Evolutionary conservation across 1,140 invertebrate species (phyloP).

Genomic region (Cydia strobilella): DNA sequence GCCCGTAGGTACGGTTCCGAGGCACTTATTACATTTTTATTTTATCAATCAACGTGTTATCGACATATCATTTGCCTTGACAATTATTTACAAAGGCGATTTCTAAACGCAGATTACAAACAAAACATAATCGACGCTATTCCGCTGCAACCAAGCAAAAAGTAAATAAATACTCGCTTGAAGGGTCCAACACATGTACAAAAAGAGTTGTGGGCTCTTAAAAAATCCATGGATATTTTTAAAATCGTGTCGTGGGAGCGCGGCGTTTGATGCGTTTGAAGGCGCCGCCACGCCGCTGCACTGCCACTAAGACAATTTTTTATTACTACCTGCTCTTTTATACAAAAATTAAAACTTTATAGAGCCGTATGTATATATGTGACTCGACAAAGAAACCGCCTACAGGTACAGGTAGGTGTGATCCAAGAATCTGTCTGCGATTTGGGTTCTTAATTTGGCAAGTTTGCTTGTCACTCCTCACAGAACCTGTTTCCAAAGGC

Average conservation of each 20-base stretch:
- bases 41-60: constrained; percentile 27
- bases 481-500: background rate
- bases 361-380: constrained; percentile 43
- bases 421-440: background rate
- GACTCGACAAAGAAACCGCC: constrained; percentile 62
- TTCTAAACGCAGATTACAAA: constrained; percentile 9
- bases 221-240: constrained; percentile 66
- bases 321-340: constrained; percentile 71
- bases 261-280: constrained; percentile 59
- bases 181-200: constrained; percentile 42
- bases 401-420: constrained; percentile 25
- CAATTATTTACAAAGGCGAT: constrained; percentile 10
- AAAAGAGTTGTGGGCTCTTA: constrained; percentile 55
- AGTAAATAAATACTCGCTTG: constrained; percentile 28
- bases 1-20: background rate
- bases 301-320: constrained; percentile 59
- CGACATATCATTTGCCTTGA: constrained; percentile 26
- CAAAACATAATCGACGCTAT: constrained; percentile 30
- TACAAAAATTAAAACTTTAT: constrained; percentile 68
- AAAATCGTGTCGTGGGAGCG: constrained; percentile 71
- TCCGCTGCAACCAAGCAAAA: constrained; percentile 25
- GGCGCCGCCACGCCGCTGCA: constrained; percentile 54
- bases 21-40: constrained; percentile 18
- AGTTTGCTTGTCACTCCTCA: background rate
- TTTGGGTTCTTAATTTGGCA: constrained; percentile 26